A percentile compares a stretch with the other conserved stretches of the same genome.
phyloP scores from a whole-genome alignment of 2,113 vertebrate species.

The human (Homo sapiens) region DNA sequence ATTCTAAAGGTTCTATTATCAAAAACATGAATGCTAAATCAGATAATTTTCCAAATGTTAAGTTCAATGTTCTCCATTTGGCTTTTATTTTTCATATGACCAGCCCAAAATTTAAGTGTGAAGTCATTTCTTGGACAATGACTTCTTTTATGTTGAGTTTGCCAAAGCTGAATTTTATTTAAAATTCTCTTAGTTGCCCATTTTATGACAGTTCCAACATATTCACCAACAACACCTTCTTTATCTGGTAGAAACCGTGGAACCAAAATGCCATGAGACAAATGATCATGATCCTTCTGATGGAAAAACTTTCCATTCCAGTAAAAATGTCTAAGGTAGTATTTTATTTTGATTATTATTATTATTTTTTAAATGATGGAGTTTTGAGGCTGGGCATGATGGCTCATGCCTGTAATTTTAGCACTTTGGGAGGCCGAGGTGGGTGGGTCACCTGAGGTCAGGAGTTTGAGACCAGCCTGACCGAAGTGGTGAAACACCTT shows the following conservation, averaged over 20 bases:
- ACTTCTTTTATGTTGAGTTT: not conserved
- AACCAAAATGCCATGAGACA: not conserved
- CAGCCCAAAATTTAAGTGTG: not conserved
- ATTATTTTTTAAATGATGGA: too few relatives aligned
- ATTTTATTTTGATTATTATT: too few relatives aligned
- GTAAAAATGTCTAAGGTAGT: not conserved
- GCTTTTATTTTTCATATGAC: not conserved
- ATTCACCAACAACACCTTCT: not conserved
- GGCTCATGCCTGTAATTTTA: too few relatives aligned
- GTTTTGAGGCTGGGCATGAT: too few relatives aligned
- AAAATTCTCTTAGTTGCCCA: not conserved
- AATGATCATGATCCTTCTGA: not conserved
- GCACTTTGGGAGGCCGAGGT: too few relatives aligned
- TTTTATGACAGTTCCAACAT: conserved; percentile 36
- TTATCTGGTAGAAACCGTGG: not conserved
- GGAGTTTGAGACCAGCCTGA: too few relatives aligned
- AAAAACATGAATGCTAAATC: not conserved
- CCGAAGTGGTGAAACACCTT: too few relatives aligned
- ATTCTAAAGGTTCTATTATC: not conserved
- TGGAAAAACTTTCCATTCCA: not conserved
- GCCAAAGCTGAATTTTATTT: conserved; percentile 44
- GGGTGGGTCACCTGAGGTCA: too few relatives aligned
- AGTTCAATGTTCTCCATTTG: not conserved
- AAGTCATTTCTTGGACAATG: conserved; percentile 34
- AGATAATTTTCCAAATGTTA: conserved; percentile 14